These are phyloP conservation scores for Criorhina ranunculi DNA, from an alignment of 2,888 invertebrate genomes.

Conservation along the genomic window DNA sequence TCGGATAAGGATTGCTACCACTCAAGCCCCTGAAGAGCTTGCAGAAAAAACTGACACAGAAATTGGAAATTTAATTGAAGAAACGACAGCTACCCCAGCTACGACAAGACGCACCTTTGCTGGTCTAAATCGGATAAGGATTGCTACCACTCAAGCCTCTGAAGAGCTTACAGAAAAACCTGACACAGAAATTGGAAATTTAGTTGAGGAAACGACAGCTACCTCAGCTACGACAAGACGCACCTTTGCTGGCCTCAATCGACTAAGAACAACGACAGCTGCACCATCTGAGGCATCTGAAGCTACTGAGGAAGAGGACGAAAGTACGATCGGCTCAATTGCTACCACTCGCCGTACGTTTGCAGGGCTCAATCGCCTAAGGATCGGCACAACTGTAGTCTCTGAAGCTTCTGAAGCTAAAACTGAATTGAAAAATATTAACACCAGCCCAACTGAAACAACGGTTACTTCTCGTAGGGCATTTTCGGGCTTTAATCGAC, in stretches of 20 bases:
- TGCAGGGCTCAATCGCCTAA: conserved; percentile 25
- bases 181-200: conserved; percentile 38
- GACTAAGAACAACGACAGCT: conserved; percentile 10
- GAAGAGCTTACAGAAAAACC: conserved; percentile 31
- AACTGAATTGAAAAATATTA: background rate
- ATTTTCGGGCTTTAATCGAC: conserved; percentile 47
- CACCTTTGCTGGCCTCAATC: background rate
- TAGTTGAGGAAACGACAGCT: background rate
- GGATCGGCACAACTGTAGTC: conserved; percentile 44
- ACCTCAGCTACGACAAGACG: background rate
- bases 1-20: conserved; percentile 67
- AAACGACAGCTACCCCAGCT: conserved; percentile 4
- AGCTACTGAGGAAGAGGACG: background rate
- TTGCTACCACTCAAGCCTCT: background rate
- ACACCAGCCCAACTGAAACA: background rate
- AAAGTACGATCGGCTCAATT: background rate
- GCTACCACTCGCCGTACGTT: background rate
- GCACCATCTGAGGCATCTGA: conserved; percentile 1
- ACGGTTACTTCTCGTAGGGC: conserved; percentile 49
- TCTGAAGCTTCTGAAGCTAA: conserved; percentile 21
- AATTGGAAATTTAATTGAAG: background rate
- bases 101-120: conserved; percentile 51
- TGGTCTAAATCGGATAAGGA: background rate
- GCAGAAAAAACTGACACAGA: conserved; percentile 14
- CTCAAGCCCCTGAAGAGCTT: conserved; percentile 14